These are phyloP conservation scores for Hippopotamyrus pictus DNA, from an alignment of 2,797 vertebrate genomes.

Conservation along the genomic window DNA sequence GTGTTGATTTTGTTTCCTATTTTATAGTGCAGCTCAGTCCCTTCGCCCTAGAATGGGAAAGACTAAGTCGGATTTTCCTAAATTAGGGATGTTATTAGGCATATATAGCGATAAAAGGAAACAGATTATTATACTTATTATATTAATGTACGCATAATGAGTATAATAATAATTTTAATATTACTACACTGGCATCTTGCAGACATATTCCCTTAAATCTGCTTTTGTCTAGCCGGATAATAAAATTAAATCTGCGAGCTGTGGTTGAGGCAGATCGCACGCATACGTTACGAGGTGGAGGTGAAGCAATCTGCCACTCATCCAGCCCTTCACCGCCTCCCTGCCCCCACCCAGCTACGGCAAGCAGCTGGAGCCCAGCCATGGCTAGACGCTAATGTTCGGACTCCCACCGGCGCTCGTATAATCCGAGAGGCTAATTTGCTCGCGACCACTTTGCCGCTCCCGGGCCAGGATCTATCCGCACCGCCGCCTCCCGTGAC, in stretches of 20 bases:
- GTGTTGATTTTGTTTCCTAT: background rate
- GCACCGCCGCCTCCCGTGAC: background rate
- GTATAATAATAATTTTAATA: background rate
- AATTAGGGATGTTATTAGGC: slow-evolving; percentile 37
- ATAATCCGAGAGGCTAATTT: slow-evolving; percentile 7
- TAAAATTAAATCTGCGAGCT: background rate
- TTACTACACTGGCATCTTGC: slow-evolving; percentile 34
- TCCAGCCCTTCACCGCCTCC: background rate
- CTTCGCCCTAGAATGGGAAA: background rate
- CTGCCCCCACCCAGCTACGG: background rate
- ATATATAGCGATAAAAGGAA: background rate
- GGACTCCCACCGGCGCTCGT: background rate
- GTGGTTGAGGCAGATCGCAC: too few relatives aligned
- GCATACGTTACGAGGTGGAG: background rate
- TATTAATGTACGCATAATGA: background rate
- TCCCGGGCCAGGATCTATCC: background rate
- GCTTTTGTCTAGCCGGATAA: background rate
- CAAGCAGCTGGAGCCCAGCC: background rate
- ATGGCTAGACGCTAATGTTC: background rate
- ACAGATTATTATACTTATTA: slow-evolving; percentile 37
- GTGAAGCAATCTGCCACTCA: background rate
- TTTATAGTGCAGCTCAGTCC: background rate
- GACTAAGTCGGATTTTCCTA: background rate
- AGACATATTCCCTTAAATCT: slow-evolving; percentile 37
- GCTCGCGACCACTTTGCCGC: background rate